Percentiles rank a stretch among this genome's conserved stretches.
phyloP scores from a whole-genome alignment of 2,113 vertebrate species.

The Equus przewalskii region DNA sequence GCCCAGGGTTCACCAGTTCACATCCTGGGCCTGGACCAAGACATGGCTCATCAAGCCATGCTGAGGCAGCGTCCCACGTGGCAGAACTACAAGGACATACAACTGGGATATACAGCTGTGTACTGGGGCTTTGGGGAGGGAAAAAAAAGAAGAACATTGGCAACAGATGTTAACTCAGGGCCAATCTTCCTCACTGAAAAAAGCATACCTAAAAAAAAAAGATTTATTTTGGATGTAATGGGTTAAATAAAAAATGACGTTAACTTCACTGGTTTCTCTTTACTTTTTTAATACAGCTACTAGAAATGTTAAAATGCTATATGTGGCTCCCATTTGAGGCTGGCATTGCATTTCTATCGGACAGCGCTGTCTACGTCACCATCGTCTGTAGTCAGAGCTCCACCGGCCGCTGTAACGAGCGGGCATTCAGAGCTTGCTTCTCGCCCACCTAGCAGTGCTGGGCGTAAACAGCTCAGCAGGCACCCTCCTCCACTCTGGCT shows the following conservation, averaged over 20 bases:
- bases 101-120: too few species aligned
- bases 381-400: background rate
- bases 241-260: background rate
- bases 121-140: too few species aligned
- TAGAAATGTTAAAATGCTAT: background rate
- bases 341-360: background rate
- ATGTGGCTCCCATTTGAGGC: background rate
- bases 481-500: too few species aligned
- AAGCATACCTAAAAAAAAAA: background rate
- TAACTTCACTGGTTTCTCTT: background rate
- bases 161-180: too few species aligned
- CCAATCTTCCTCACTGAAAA: too few species aligned
- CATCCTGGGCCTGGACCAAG: too few species aligned
- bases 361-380: too few species aligned
- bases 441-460: background rate
- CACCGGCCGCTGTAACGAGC: background rate
- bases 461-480: background rate
- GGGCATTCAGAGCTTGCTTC: background rate
- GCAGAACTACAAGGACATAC: too few species aligned
- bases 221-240: accelerated
- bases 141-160: too few species aligned
- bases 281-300: background rate
- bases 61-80: too few species aligned
- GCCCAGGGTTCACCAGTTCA: too few species aligned
- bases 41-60: too few species aligned